Conservation (phyloP, 2,888 invertebrate species). For the Drosophila macrothrix region DNA sequence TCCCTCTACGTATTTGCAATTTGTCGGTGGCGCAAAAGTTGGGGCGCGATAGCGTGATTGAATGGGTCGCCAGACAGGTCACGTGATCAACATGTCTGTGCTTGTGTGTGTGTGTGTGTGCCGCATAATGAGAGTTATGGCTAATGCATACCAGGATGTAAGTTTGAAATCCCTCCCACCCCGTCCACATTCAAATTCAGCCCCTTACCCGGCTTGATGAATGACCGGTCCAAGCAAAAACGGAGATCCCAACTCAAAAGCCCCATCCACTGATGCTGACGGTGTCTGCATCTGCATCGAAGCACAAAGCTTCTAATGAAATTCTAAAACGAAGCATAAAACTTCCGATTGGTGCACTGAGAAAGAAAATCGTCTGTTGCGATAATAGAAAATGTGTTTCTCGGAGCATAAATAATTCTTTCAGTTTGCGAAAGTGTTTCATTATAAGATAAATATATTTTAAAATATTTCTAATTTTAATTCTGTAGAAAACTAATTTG, state of each 20-base stretch:
- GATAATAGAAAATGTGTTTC: not conserved
- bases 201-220: conserved; percentile 46
- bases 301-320: conserved; percentile 60
- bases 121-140: conserved; percentile 76
- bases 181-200: conserved; percentile 6
- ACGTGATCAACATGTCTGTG: conserved; percentile 29
- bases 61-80: conserved; percentile 65
- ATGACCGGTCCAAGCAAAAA: conserved; percentile 33
- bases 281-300: conserved; percentile 39
- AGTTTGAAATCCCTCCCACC: conserved; percentile 7
- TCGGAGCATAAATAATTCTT: too few relatives aligned
- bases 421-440: not conserved
- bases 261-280: not conserved
- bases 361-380: not conserved
- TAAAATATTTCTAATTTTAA: not conserved
- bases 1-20: conserved; percentile 68
- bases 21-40: conserved; percentile 60
- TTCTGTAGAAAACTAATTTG: not conserved
- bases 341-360: conserved; percentile 40
- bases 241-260: conserved; percentile 1
- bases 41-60: conserved; percentile 74
- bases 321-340: conserved; percentile 69
- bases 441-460: not conserved
- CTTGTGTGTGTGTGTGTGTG: conserved; percentile 8
- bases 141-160: conserved; percentile 66